Percentiles rank a stretch among this genome's conserved stretches.
Conservation (phyloP, 2,113 vertebrate species). For the Hydrolagus affinis region DNA sequence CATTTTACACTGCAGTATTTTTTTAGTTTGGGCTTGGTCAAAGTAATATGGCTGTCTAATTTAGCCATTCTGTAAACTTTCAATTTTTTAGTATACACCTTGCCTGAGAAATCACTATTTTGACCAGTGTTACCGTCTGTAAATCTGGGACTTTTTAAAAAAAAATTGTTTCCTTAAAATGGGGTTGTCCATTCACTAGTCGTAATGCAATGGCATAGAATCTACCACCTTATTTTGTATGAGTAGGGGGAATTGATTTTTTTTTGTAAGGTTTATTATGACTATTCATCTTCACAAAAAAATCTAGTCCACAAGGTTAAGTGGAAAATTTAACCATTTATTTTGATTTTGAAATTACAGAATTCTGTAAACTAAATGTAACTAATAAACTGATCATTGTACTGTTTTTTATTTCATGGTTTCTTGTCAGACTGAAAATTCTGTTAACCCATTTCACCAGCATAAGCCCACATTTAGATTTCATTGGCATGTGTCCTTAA, state of each 20-base stretch:
- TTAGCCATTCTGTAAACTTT: not conserved
- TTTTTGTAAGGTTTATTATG: not conserved
- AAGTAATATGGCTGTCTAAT: not conserved
- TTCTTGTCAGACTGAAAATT: not conserved
- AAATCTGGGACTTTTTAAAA: no score
- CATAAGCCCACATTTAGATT: not conserved
- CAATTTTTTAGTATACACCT: not conserved
- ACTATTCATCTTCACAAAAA: not conserved
- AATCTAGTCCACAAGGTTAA: not conserved
- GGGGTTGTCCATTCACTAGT: not conserved
- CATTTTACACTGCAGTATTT: not conserved
- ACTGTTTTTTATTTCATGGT: not conserved
- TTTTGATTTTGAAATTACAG: not conserved
- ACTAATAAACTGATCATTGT: slow-evolving; percentile 1
- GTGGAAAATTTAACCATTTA: not conserved
- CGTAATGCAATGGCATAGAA: not conserved
- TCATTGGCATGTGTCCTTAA: not conserved
- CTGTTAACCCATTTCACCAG: not conserved
- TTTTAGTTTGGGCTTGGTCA: not conserved
- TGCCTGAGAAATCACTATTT: not conserved
- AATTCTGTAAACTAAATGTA: slow-evolving; percentile 1
- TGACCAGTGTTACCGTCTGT: not conserved
- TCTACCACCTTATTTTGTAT: not conserved
- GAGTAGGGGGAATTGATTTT: not conserved
- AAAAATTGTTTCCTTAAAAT: not conserved